Evolutionary conservation across 2,113 vertebrate genomes (phyloP).

Genomic region (Pan paniscus): DNA sequence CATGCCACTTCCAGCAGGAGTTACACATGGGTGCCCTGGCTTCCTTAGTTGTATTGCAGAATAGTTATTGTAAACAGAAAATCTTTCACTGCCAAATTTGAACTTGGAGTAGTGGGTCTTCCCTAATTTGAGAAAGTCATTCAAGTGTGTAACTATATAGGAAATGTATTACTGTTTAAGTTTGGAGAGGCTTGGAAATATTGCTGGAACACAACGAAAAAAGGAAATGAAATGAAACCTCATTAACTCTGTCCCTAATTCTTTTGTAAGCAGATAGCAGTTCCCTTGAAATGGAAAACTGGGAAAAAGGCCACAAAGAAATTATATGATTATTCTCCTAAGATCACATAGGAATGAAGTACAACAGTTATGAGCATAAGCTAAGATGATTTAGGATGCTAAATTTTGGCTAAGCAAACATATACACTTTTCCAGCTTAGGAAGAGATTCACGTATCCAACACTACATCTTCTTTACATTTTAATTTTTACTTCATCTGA

Average conservation of each 20-base stretch:
- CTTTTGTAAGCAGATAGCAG: not conserved
- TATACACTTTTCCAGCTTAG: not conserved
- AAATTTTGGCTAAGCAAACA: not conserved
- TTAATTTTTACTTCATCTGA: not conserved
- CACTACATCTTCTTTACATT: not conserved
- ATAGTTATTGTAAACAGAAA: not conserved
- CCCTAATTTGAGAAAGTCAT: constrained; percentile 14
- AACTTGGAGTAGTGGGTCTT: not conserved
- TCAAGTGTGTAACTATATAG: not conserved
- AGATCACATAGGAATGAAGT: not conserved
- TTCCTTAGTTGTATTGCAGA: not conserved
- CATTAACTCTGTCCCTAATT: not conserved
- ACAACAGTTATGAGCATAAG: not conserved
- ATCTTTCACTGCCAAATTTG: not conserved
- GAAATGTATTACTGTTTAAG: not conserved
- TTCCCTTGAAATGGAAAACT: constrained; percentile 43
- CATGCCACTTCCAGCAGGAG: not conserved
- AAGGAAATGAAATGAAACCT: constrained; percentile 25
- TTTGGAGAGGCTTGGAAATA: not conserved
- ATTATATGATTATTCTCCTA: not conserved
- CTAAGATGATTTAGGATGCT: not conserved
- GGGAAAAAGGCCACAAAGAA: not conserved
- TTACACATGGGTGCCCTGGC: not conserved
- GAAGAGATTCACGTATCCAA: not conserved
- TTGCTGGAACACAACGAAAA: not conserved